Percentiles rank a stretch among this genome's conserved stretches.
phyloP scores from a whole-genome alignment of 2,888 invertebrate genomes.

The Eristalis tenax region DNA sequence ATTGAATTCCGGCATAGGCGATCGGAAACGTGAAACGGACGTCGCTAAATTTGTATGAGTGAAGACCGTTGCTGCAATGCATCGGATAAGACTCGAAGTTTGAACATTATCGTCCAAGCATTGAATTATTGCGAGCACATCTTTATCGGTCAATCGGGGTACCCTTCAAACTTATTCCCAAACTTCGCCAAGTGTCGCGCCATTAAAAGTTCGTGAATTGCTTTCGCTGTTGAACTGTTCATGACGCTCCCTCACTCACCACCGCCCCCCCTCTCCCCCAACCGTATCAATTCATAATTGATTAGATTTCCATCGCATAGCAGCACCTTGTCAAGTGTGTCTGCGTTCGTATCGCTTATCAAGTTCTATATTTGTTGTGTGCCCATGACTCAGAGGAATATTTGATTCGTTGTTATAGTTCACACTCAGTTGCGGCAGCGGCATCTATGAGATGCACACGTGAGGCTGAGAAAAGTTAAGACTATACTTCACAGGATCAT shows the following conservation, averaged over 20 bases:
- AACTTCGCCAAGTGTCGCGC: background rate
- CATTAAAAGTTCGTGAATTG: background rate
- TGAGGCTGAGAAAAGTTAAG: background rate
- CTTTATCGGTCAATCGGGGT: background rate
- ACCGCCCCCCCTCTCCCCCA: no score
- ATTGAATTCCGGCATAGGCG: background rate
- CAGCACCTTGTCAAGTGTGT: background rate
- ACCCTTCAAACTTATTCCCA: background rate
- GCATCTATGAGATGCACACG: background rate
- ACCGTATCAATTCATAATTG: background rate
- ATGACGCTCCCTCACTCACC: no score
- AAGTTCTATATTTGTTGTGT: background rate
- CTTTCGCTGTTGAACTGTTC: no score
- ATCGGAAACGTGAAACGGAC: background rate
- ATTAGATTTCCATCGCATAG: background rate
- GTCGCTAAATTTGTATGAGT: no score
- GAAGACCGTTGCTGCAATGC: background rate
- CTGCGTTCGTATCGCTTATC: background rate
- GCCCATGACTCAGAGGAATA: background rate
- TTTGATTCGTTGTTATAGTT: background rate
- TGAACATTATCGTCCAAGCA: background rate
- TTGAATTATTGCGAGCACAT: background rate
- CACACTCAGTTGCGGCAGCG: background rate
- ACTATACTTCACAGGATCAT: slow-evolving; percentile 1
- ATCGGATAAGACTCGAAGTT: background rate